Evolutionary conservation across 2,888 invertebrate genomes (phyloP).

Genomic region (Temnothorax rugatulus): DNA sequence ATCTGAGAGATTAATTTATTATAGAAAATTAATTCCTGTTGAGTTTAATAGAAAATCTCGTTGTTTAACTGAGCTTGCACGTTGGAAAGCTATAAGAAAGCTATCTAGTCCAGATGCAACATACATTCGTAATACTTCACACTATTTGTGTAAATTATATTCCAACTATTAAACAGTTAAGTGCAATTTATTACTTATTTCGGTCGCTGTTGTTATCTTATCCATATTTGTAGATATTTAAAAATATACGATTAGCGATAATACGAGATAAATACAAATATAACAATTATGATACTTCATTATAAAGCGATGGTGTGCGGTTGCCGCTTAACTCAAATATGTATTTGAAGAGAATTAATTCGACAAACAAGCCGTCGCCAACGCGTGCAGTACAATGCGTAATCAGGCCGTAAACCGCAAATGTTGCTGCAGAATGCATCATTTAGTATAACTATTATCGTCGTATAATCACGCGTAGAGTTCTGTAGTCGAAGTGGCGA

Average conservation of each 20-base stretch:
- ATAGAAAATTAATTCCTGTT: no score
- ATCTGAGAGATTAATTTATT: no score
- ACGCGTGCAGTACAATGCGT: constrained; percentile 1
- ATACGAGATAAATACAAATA: background rate
- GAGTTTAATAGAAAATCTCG: no score
- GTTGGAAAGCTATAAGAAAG: no score
- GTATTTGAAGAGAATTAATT: constrained; percentile 43
- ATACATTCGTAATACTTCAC: no score
- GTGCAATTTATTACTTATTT: background rate
- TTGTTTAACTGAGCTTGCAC: no score
- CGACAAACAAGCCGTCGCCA: constrained; percentile 2
- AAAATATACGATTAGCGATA: background rate
- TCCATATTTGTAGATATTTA: background rate
- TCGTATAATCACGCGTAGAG: constrained; percentile 21
- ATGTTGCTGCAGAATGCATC: background rate
- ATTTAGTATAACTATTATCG: constrained; percentile 30
- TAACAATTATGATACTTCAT: no score
- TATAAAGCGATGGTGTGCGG: background rate
- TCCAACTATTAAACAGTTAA: background rate
- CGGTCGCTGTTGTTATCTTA: background rate
- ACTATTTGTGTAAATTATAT: background rate
- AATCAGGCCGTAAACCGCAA: constrained; percentile 34
- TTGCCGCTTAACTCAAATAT: constrained; percentile 7
- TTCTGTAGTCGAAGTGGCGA: background rate
- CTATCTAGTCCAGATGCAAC: background rate